Base-by-base conservation (phyloP, 2,797 vertebrate genomes). In the Spinus pinus region DNA sequence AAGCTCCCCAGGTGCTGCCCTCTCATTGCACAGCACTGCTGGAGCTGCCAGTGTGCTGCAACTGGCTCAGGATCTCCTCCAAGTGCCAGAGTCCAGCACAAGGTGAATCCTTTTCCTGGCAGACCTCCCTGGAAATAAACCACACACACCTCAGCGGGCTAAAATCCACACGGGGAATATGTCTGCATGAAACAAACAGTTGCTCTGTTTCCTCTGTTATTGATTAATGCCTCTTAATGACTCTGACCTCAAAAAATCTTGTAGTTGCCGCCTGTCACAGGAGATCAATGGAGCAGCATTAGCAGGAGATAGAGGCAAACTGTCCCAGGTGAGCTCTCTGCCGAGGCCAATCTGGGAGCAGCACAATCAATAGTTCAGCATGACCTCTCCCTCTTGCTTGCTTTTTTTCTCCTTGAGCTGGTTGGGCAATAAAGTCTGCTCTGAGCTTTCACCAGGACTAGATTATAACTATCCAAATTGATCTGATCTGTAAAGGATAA, bases 321-420 rank as follows among this genome's bases (percentile, higher is more conserved):
- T 64, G 88, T 93, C 93, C 93, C 15, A 4, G 72, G 67, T 7
- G 62, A 79, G 79, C 37, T 90, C 87, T 24, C 62, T 78, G 80
- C 84, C 41, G 47, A 84, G 93, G 64, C 81, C 73, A 14, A 25
- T 71, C 86, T 60, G 86, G 90, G 88, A 93, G 81, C 90, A 81
- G 71, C 70, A 51, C 78, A 8, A 93, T 96, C 96, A 12, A 95
- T 95, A 94, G 91, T 88, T 93, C 96, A 90, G 75, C 92, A 30
- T 67, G 92, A 96, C 90, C 94, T 95, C 93, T 96, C 65, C 69
- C 67, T 83, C 70, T 77, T 86, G 90, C 94, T 94, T 94, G 93
- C 65, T 95, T 92, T 92, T 69, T 35, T 79, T 12, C 77, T 85
- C 86, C 81, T 85, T 54, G 79, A 90, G 94, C 50, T 87, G 25